phyloP scores from a whole-genome alignment of 2,113 vertebrate species.

The Tachycineta bicolor region DNA sequence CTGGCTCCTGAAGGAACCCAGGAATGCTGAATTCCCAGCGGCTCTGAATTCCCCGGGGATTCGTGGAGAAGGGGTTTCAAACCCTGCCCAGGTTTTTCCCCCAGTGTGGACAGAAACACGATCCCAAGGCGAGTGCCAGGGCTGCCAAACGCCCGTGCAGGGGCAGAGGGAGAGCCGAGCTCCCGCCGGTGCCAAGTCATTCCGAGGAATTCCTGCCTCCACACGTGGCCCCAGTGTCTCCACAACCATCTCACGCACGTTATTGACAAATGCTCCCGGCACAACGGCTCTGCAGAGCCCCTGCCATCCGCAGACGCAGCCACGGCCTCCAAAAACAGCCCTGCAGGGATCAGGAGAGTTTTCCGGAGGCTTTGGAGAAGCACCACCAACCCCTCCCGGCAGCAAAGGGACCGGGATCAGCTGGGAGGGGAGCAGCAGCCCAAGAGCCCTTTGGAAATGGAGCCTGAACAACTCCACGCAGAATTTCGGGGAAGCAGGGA shows the following conservation, averaged over 20 bases:
- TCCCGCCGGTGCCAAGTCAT: not conserved
- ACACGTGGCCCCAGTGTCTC: not conserved
- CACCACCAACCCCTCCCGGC: not conserved
- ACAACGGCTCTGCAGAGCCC: not conserved
- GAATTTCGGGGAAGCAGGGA: not conserved
- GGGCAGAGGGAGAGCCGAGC: not conserved
- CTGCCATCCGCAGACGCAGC: not conserved
- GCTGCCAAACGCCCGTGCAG: not conserved
- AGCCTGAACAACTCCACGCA: rapidly evolving
- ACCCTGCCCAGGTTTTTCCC: not conserved
- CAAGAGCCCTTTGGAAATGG: rapidly evolving
- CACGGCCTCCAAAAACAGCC: not conserved
- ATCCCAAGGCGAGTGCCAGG: not conserved
- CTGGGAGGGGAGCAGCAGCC: not conserved
- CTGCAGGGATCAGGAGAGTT: not conserved
- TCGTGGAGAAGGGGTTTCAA: not conserved
- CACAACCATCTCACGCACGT: not conserved
- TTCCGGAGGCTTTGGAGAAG: not conserved
- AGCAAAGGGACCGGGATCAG: not conserved
- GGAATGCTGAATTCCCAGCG: not conserved
- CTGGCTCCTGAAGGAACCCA: not conserved
- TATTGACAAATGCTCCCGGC: not conserved
- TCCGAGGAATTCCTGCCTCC: not conserved
- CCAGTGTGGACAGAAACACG: not conserved
- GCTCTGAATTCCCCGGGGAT: not conserved